Conservation (phyloP, 2,113 vertebrate species). For the Oryzias celebensis region DNA sequence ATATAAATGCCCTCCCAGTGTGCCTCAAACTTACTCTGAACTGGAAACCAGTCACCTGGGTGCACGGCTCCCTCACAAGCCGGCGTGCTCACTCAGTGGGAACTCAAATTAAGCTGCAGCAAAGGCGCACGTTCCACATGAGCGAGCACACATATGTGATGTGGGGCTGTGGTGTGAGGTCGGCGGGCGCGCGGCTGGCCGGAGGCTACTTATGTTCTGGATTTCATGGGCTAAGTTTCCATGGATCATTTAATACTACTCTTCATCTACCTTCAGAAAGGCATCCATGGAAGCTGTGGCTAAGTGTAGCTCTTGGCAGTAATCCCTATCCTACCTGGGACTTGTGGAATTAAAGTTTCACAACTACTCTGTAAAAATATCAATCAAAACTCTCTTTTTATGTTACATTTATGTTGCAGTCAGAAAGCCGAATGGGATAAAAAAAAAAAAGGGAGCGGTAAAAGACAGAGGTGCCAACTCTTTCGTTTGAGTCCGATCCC, state of each 20-base stretch:
- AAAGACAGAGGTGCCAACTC: conserved; percentile 30
- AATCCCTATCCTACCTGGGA: conserved; percentile 37
- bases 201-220: conserved; percentile 57
- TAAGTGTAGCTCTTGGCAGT: conserved; percentile 28
- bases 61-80: conserved; percentile 25
- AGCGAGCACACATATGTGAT: conserved; percentile 43
- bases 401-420: conserved; percentile 9
- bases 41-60: conserved; percentile 62
- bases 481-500: conserved; percentile 38
- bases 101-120: conserved; percentile 60
- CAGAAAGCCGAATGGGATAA: neutral
- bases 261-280: conserved; percentile 46
- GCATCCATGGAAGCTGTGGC: conserved; percentile 21
- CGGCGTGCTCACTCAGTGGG: conserved; percentile 46
- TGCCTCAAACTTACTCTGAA: conserved; percentile 32
- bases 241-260: conserved; percentile 63
- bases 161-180: conserved; percentile 45
- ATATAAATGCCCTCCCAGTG: conserved; percentile 57
- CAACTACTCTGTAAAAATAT: conserved; percentile 19
- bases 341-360: conserved; percentile 42
- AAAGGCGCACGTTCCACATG: conserved; percentile 52
- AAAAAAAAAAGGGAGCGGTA: neutral
- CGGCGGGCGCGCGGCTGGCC: conserved; percentile 44
- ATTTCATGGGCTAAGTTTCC: conserved; percentile 58
- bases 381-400: conserved; percentile 9